A percentile compares a stretch with the other conserved stretches of the same genome.
These are phyloP conservation scores for Belonocnema kinseyi DNA, from an alignment of 1,140 invertebrate species.

Conservation along the genomic window DNA sequence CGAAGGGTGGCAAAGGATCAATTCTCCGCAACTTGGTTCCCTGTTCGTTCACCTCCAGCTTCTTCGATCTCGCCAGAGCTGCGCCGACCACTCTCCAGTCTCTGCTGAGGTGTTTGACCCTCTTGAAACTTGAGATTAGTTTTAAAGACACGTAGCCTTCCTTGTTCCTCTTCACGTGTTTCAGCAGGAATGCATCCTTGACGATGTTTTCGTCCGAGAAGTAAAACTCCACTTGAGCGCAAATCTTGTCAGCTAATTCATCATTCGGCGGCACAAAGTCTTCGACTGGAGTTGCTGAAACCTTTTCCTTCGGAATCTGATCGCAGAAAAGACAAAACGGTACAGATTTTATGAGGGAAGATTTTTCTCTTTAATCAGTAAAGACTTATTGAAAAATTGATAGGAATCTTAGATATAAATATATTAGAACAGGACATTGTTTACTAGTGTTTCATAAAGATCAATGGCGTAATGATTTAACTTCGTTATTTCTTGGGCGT, in stretches of 20 bases:
- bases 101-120: slow-evolving; percentile 93
- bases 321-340: not conserved
- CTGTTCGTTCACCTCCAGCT: slow-evolving; percentile 91
- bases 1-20: slow-evolving; percentile 90
- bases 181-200: slow-evolving; percentile 95
- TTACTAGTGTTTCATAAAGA: not conserved
- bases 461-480: not conserved
- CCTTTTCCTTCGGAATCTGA: slow-evolving; percentile 19
- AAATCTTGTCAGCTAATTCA: slow-evolving; percentile 85
- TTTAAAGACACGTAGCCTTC: slow-evolving; percentile 96
- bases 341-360: not conserved
- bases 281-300: slow-evolving; percentile 41
- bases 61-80: slow-evolving; percentile 85
- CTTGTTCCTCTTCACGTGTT: slow-evolving; percentile 95
- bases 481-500: not conserved
- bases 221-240: slow-evolving; percentile 93
- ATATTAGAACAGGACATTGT: too few species aligned
- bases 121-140: slow-evolving; percentile 94
- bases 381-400: too few species aligned
- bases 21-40: slow-evolving; percentile 93
- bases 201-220: slow-evolving; percentile 96
- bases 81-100: slow-evolving; percentile 95
- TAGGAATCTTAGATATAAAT: too few species aligned
- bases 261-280: slow-evolving; percentile 78
- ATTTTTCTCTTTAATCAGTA: not conserved